phyloP scores from a whole-genome alignment of 1,140 invertebrate species.

The Diorhabda elongata region DNA sequence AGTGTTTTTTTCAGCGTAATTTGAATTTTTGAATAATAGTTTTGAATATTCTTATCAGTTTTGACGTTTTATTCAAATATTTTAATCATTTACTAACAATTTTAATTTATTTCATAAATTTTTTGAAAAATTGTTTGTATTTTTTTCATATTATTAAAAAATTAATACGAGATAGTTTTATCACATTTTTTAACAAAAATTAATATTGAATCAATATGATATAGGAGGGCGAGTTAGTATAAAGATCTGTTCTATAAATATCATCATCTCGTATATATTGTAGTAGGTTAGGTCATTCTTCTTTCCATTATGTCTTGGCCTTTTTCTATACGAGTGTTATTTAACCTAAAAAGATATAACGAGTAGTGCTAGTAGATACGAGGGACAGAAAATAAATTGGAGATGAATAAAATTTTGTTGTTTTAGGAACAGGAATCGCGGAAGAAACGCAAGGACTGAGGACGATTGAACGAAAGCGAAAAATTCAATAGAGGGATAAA shows the following conservation, averaged over 20 bases:
- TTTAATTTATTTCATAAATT: too few species aligned
- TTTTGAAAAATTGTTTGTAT: too few species aligned
- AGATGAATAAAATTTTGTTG: neutral
- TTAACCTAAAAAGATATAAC: neutral
- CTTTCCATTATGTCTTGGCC: neutral
- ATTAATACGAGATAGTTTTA: too few species aligned
- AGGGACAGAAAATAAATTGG: neutral
- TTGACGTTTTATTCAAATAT: too few species aligned
- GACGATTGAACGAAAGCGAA: conserved; percentile 5
- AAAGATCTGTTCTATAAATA: neutral
- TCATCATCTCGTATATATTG: neutral
- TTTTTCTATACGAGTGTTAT: neutral
- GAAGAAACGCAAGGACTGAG: conserved; percentile 29
- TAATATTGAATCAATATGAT: too few species aligned
- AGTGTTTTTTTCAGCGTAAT: neutral
- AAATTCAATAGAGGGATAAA: neutral
- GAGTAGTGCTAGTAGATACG: neutral
- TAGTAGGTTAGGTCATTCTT: neutral
- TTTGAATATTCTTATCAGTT: too few species aligned
- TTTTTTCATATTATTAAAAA: too few species aligned
- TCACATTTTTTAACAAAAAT: too few species aligned
- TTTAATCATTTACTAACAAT: too few species aligned
- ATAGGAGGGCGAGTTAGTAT: neutral
- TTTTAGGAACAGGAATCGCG: conserved; percentile 39
- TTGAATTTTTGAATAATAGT: too few species aligned